Evolutionary conservation across 2,888 invertebrate genomes (phyloP), one percentile per base, ranked within the genome.

Genomic region (Cerastoderma edule): DNA sequence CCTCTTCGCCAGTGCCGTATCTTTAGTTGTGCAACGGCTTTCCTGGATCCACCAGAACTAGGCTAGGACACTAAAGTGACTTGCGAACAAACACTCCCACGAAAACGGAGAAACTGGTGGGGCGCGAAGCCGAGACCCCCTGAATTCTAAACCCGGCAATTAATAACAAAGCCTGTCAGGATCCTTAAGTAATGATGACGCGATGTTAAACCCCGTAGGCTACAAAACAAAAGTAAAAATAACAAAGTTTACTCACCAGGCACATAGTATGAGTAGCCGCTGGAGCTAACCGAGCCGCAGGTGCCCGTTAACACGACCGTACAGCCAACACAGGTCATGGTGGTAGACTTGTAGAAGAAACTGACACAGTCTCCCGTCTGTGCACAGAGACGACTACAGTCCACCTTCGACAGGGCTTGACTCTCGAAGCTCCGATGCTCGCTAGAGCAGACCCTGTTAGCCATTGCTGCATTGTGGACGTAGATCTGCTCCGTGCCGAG

Each of bases 301-400:
- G 57, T 32, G 24, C 33, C 57, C 2, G 30, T 57, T 4, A 57
- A 57, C 3, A 32, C 24, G n/a, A n/a, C 19, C 33, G n/a, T 32
- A 32, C 57, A 57, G 0, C 57, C 57, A 2, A 22, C 22, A 32
- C 57, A 57, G 3, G 16, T 33, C 33, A 22, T 32, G 16, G 33
- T 32, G n/a, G 30, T 22, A 0, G 32, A n/a, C 16, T 16, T 22
- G 33, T 32, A 57, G 57, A 57, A 57, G 24, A 57, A 16, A 13
- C 57, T 57, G 3, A 5, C 16, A 32, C 57, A 57, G 2, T 32
- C 57, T 5, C 33, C 16, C n/a, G 16, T 32, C 19, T 57, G 32
- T 3, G 33, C n/a, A 32, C 57, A 57, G n/a, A 57, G 16, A n/a
- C 33, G 57, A 1, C 57, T 22, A 6, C 57, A 57, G n/a, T 57